Percentiles rank a stretch among this genome's conserved stretches.
These are phyloP conservation scores for Ciconia boyciana DNA, from an alignment of 2,113 vertebrate species.

Conservation along the genomic window DNA sequence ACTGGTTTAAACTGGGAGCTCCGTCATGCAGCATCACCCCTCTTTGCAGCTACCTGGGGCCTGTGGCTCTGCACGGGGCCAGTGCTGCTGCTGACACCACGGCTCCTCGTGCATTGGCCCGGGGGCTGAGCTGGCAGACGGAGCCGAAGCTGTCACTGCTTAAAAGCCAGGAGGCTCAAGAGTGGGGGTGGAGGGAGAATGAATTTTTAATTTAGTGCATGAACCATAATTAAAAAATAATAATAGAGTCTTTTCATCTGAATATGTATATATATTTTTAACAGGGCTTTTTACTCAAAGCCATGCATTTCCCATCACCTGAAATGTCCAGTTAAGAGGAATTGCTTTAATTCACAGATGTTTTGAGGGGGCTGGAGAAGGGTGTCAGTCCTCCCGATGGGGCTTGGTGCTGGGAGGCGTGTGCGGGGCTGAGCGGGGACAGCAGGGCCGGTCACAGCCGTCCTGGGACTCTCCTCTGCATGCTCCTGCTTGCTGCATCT, in stretches of 20 bases:
- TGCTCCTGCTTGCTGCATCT: neutral
- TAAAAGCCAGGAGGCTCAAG: neutral
- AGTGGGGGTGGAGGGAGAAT: neutral
- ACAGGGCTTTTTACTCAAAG: neutral
- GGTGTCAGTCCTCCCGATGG: rapidly evolving
- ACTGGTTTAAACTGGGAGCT: neutral
- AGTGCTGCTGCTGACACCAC: rapidly evolving
- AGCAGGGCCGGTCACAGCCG: neutral
- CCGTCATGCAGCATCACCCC: neutral
- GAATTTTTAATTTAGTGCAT: neutral
- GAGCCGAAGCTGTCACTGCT: neutral
- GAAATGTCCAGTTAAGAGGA: neutral
- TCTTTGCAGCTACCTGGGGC: neutral
- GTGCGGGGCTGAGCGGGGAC: neutral
- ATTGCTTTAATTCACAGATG: neutral
- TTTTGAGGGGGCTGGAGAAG: neutral
- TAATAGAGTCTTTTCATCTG: neutral
- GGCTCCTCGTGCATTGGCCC: rapidly evolving
- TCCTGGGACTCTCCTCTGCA: neutral
- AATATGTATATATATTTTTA: neutral
- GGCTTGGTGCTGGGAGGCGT: neutral
- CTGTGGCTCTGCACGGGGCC: neutral
- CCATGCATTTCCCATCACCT: neutral
- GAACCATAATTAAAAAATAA: neutral
- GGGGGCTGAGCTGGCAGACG: neutral